These are phyloP conservation scores for Fragum whitleyi DNA, from an alignment of 2,888 invertebrate genomes.

Conservation along the genomic window DNA sequence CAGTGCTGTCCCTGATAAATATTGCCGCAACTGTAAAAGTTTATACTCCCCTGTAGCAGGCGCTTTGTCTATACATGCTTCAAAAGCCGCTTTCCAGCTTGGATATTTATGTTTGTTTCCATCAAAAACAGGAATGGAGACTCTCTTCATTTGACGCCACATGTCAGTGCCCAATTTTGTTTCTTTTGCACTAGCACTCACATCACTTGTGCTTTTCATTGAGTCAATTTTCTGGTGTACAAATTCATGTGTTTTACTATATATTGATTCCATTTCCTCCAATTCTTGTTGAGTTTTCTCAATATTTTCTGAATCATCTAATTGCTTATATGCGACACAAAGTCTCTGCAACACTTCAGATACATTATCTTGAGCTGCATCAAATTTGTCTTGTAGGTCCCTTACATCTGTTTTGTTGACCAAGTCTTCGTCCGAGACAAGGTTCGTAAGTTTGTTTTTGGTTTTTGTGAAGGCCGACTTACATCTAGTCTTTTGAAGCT, in stretches of 20 bases:
- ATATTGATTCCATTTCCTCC: not conserved
- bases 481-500: not conserved
- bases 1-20: not conserved
- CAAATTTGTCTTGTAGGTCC: constrained; percentile 5
- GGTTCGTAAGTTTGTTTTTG: constrained; percentile 9
- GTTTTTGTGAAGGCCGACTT: constrained; percentile 18
- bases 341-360: not conserved
- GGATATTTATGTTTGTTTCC: not conserved
- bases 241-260: not conserved
- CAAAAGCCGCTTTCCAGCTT: not conserved
- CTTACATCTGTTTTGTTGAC: not conserved
- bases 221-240: not conserved
- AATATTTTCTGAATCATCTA: not conserved
- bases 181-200: not conserved
- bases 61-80: constrained; percentile 7
- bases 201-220: not conserved
- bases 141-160: constrained; percentile 3
- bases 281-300: constrained; percentile 1
- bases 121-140: constrained; percentile 1
- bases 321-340: not conserved
- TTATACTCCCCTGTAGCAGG: constrained; percentile 3
- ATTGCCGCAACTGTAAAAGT: constrained; percentile 3
- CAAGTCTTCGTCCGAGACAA: not conserved
- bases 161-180: not conserved
- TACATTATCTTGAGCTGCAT: not conserved